These are phyloP conservation scores for Drosophila colorata DNA, from an alignment of 2,888 invertebrate genomes.

Conservation along the genomic window DNA sequence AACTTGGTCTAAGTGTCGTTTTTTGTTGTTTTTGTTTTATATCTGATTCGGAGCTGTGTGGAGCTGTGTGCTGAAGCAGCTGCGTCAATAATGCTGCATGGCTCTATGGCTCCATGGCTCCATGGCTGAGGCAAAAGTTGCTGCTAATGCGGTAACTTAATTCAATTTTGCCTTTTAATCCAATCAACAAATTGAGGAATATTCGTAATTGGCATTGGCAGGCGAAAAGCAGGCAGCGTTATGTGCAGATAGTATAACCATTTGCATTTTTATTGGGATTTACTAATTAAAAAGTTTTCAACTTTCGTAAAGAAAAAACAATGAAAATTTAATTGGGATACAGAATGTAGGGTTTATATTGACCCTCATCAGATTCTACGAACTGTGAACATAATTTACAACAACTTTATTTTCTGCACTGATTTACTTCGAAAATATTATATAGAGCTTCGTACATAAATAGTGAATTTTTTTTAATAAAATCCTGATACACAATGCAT, in stretches of 20 bases:
- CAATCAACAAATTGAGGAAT: conserved; percentile 75
- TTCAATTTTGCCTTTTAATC: conserved; percentile 75
- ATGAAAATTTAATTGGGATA: conserved; percentile 31
- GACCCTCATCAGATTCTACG: conserved; percentile 13
- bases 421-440: not conserved
- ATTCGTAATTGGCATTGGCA: conserved; percentile 52
- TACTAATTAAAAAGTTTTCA: conserved; percentile 74
- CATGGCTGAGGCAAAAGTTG: conserved; percentile 27
- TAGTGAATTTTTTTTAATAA: not conserved
- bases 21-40: conserved; percentile 1
- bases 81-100: conserved; percentile 24
- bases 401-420: not conserved
- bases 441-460: not conserved
- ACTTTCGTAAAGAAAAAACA: conserved; percentile 30
- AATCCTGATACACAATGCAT: not conserved
- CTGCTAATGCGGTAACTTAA: conserved; percentile 72
- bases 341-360: conserved; percentile 2
- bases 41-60: conserved; percentile 32
- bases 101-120: not conserved
- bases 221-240: conserved; percentile 30
- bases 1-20: not conserved
- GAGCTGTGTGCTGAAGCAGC: conserved; percentile 7
- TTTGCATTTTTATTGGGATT: conserved; percentile 75
- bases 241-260: conserved; percentile 64
- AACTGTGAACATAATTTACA: not conserved